A percentile compares a stretch with the other conserved stretches of the same genome.
phyloP scores from a whole-genome alignment of 2,797 vertebrate genomes.

The Staurois parvus region DNA sequence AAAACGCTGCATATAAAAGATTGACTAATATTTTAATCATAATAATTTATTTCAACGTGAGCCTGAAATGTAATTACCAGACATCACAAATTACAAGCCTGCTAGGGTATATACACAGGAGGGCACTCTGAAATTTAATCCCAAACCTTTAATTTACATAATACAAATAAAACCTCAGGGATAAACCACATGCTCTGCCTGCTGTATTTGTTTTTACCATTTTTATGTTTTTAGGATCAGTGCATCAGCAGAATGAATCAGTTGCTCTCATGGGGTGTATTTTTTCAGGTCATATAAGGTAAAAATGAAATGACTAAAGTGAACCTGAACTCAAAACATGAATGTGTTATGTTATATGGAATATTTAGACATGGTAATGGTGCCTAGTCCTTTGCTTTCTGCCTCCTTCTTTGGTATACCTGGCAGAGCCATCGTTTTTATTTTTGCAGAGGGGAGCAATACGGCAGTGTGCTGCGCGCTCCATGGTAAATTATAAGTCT shows the following conservation, averaged over 20 bases:
- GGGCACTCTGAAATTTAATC: neutral
- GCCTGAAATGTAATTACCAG: neutral
- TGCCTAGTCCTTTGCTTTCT: too few relatives aligned
- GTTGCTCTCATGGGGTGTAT: neutral
- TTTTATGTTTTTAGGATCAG: neutral
- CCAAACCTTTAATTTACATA: neutral
- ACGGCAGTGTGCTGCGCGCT: too few relatives aligned
- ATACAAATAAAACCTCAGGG: neutral
- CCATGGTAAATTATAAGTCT: too few relatives aligned
- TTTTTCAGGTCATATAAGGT: neutral
- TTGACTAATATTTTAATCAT: constrained; percentile 10
- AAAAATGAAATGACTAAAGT: too few relatives aligned
- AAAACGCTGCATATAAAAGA: neutral
- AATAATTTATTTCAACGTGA: constrained; percentile 18
- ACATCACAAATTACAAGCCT: neutral
- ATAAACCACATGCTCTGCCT: neutral
- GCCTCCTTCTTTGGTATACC: too few relatives aligned
- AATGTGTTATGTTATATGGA: too few relatives aligned
- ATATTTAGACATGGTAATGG: too few relatives aligned
- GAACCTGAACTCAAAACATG: too few relatives aligned
- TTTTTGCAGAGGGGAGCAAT: too few relatives aligned
- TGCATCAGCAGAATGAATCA: too few relatives aligned
- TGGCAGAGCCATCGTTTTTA: too few relatives aligned
- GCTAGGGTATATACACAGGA: neutral
- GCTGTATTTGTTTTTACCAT: neutral